A percentile compares a stretch with the other conserved stretches of the same genome.
phyloP scores from a whole-genome alignment of 2,888 invertebrate species.

The Electrophaes corylata region DNA sequence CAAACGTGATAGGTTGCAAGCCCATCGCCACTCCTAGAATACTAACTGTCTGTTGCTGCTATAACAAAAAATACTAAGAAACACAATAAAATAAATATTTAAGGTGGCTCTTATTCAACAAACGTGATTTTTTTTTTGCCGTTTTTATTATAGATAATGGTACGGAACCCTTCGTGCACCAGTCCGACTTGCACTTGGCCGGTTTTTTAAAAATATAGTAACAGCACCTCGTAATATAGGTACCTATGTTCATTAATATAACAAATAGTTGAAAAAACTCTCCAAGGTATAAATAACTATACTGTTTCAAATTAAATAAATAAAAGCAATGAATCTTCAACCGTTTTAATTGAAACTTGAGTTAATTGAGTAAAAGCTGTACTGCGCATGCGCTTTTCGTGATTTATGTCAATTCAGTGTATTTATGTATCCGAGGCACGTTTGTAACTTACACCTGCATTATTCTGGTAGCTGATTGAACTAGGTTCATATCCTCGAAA shows the following conservation, averaged over 20 bases:
- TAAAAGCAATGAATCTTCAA: slow-evolving; percentile 63
- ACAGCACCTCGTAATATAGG: too few species aligned
- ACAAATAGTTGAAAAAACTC: neutral
- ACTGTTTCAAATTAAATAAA: slow-evolving; percentile 50
- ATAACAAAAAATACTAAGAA: too few species aligned
- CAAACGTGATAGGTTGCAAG: too few species aligned
- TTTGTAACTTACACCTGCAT: slow-evolving; percentile 54
- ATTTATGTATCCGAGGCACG: slow-evolving; percentile 64
- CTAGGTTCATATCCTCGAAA: neutral
- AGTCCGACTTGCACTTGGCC: too few species aligned
- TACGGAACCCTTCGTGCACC: too few species aligned
- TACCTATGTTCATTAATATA: neutral
- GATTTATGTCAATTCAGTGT: slow-evolving; percentile 69
- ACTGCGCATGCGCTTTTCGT: slow-evolving; percentile 68
- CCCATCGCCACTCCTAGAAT: too few species aligned
- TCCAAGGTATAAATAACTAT: slow-evolving; percentile 11
- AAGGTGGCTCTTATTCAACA: too few species aligned
- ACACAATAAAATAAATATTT: too few species aligned
- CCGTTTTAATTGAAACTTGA: slow-evolving; percentile 82
- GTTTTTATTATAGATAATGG: too few species aligned
- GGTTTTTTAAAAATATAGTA: too few species aligned
- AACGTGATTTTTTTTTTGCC: too few species aligned
- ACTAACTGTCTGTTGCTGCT: too few species aligned
- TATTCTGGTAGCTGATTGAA: slow-evolving; percentile 2
- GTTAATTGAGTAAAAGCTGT: slow-evolving; percentile 72